Conservation (phyloP, 2,888 invertebrate species). For the Pseudococcus jackbeardsleyi region DNA sequence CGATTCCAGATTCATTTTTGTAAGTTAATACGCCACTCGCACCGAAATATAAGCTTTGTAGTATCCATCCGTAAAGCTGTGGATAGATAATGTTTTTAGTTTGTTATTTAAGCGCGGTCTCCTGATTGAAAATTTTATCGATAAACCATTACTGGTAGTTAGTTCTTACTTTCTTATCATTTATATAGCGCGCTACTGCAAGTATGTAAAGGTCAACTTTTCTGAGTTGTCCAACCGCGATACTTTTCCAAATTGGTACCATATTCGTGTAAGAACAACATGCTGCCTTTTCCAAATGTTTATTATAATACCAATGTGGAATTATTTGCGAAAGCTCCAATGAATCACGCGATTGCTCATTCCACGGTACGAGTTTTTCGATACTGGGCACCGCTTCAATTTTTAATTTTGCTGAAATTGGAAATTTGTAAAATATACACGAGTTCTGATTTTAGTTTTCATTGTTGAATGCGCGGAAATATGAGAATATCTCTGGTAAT, state of each 20-base stretch:
- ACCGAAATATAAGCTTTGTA: background rate
- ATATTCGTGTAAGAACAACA: background rate
- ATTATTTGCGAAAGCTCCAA: background rate
- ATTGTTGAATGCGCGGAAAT: too few relatives aligned
- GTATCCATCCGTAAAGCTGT: too few relatives aligned
- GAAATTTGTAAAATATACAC: too few relatives aligned
- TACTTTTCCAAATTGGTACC: background rate
- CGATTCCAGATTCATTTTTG: background rate
- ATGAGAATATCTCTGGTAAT: too few relatives aligned
- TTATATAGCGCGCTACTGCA: background rate
- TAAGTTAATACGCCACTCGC: background rate
- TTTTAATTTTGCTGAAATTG: too few relatives aligned
- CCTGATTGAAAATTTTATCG: too few relatives aligned
- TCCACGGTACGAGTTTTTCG: background rate
- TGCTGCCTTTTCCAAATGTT: background rate
- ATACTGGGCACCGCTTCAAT: too few relatives aligned
- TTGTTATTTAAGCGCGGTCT: too few relatives aligned
- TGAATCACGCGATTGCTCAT: background rate
- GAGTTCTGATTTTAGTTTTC: too few relatives aligned
- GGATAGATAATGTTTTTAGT: too few relatives aligned
- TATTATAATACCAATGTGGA: background rate
- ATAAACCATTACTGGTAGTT: too few relatives aligned
- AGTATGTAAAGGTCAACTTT: background rate
- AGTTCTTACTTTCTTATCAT: too few relatives aligned
- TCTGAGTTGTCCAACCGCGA: background rate